Percentiles rank a stretch among this genome's conserved stretches.
Conservation (phyloP, 2,113 vertebrate genomes). For the Cygnus buccinator region DNA sequence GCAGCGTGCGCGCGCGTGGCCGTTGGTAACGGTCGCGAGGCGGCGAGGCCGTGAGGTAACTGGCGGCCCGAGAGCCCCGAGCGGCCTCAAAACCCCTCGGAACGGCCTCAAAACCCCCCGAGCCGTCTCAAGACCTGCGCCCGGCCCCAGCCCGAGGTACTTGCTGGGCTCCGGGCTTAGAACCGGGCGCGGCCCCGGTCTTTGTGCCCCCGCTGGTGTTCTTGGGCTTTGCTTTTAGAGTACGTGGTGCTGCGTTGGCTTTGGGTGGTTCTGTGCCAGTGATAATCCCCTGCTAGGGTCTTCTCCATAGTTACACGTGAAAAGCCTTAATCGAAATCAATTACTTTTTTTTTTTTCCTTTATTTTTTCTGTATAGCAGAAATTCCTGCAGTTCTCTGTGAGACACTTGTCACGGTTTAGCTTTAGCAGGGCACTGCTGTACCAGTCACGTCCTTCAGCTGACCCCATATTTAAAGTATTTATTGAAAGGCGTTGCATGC, state of each 20-base stretch:
- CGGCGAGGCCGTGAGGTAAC: too few species aligned
- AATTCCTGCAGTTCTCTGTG: not conserved
- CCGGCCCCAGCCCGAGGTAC: too few species aligned
- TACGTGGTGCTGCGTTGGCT: not conserved
- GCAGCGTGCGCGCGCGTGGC: not conserved
- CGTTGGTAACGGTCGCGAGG: too few species aligned
- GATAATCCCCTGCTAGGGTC: not conserved
- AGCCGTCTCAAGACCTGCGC: too few species aligned
- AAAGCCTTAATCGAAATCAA: not conserved
- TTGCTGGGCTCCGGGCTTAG: too few species aligned
- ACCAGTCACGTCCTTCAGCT: not conserved
- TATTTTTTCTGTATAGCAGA: too few species aligned
- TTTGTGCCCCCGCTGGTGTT: too few species aligned
- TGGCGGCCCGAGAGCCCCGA: too few species aligned
- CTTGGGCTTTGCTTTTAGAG: not conserved
- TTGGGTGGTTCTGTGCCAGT: not conserved
- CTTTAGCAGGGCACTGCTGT: not conserved
- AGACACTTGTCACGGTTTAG: fast-evolving
- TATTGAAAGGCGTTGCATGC: not conserved
- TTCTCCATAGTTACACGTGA: not conserved
- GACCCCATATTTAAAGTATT: not conserved
- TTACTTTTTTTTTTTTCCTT: too few species aligned
- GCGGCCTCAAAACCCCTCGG: too few species aligned
- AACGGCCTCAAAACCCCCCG: too few species aligned
- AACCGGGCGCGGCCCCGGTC: too few species aligned